Conservation (phyloP, 53 echinoderm and acorn worm genomes). For the Arbacia lixula region DNA sequence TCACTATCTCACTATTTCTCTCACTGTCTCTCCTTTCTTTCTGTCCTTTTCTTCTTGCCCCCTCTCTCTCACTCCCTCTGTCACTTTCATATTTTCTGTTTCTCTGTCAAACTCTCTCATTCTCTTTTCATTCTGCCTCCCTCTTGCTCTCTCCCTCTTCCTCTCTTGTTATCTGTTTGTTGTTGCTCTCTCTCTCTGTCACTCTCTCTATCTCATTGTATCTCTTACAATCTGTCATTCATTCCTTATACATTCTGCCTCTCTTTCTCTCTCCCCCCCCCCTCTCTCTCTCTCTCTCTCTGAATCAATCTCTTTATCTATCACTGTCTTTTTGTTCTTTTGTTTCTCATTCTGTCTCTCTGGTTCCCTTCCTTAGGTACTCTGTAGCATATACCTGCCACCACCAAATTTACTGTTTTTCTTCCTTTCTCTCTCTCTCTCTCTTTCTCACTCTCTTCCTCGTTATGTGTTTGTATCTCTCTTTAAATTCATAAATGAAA, state of each 20-base stretch:
- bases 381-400: too few relatives aligned
- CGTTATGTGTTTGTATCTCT: too few relatives aligned
- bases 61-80: neutral
- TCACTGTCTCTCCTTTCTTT: too few relatives aligned
- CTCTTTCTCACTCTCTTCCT: neutral
- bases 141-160: neutral
- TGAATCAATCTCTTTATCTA: neutral
- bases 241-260: neutral
- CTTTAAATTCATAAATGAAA: too few relatives aligned
- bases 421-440: neutral
- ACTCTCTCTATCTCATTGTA: neutral
- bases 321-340: neutral
- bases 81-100: neutral
- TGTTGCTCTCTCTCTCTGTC: neutral
- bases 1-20: too few relatives aligned
- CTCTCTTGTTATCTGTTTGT: neutral
- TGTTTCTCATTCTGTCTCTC: neutral
- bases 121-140: neutral
- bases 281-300: neutral
- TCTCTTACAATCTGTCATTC: neutral
- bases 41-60: neutral
- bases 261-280: neutral
- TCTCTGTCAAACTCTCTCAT: neutral
- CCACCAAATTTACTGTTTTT: too few relatives aligned
- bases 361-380: neutral